A percentile compares a stretch with the other conserved stretches of the same genome.
phyloP scores from a whole-genome alignment of 2,113 vertebrate species.

The Brachyistius frenatus region DNA sequence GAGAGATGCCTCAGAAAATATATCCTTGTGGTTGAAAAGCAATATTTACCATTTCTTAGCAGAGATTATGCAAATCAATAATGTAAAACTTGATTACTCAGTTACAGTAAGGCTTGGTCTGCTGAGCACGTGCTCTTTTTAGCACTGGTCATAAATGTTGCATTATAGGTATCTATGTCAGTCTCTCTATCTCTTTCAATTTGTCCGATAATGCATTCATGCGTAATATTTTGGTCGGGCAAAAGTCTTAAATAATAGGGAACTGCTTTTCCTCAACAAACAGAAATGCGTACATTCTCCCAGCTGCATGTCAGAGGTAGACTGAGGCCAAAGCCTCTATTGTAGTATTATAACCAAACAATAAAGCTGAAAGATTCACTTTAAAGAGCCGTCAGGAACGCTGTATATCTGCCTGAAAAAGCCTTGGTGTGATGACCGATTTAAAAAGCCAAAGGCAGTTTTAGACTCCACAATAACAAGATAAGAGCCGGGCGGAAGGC shows the following conservation, averaged over 20 bases:
- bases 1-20: conserved; percentile 47
- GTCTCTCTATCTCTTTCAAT: not conserved
- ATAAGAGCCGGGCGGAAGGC: conserved; percentile 59
- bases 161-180: not conserved
- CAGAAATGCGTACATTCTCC: not conserved
- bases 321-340: conserved; percentile 25
- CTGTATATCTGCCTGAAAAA: conserved; percentile 56
- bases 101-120: not conserved
- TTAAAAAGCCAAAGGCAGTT: conserved; percentile 63
- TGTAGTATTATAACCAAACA: conserved; percentile 54
- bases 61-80: conserved; percentile 45
- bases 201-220: not conserved
- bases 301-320: conserved; percentile 34
- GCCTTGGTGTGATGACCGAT: conserved; percentile 55
- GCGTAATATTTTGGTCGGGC: not conserved
- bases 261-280: not conserved
- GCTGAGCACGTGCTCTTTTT: not conserved
- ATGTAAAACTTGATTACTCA: conserved; percentile 31
- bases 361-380: conserved; percentile 60
- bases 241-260: not conserved
- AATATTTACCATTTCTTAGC: conserved; percentile 23
- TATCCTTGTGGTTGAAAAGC: conserved; percentile 33
- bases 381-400: conserved; percentile 47
- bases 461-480: conserved; percentile 58
- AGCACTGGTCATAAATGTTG: conserved; percentile 1